These are phyloP conservation scores for Caradrina kadenii DNA, from an alignment of 2,888 invertebrate genomes.

Conservation along the genomic window DNA sequence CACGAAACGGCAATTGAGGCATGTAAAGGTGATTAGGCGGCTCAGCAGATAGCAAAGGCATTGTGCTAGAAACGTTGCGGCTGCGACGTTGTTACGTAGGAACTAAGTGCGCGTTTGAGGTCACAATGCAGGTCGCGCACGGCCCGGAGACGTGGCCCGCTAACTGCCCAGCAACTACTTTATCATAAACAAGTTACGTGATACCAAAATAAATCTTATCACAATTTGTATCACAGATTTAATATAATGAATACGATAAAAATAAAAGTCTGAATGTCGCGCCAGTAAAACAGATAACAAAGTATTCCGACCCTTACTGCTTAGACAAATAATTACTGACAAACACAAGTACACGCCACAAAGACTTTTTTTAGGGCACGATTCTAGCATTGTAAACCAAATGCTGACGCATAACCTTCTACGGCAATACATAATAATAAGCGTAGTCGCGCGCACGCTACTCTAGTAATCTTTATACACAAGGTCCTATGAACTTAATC, in stretches of 20 bases:
- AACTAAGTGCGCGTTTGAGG: constrained; percentile 72
- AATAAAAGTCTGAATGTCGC: constrained; percentile 27
- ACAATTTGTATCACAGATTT: constrained; percentile 46
- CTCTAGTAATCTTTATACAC: constrained; percentile 39
- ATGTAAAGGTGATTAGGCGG: constrained; percentile 65
- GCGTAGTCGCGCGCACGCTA: constrained; percentile 11
- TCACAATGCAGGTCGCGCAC: constrained; percentile 75
- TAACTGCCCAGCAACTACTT: constrained; percentile 62
- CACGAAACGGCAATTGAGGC: constrained; percentile 53
- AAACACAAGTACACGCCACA: constrained; percentile 40
- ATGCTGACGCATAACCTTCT: constrained; percentile 50
- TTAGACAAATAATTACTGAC: constrained; percentile 51
- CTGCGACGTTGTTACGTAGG: constrained; percentile 72
- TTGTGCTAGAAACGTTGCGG: constrained; percentile 66
- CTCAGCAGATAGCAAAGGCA: constrained; percentile 60
- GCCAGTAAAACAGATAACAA: constrained; percentile 36
- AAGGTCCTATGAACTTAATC: constrained; percentile 40
- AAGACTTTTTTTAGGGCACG: constrained; percentile 41
- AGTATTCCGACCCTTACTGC: constrained; percentile 40
- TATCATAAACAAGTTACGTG: constrained; percentile 40
- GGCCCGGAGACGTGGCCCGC: constrained; percentile 62
- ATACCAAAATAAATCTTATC: constrained; percentile 43
- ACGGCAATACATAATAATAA: constrained; percentile 33
- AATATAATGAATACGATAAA: constrained; percentile 49
- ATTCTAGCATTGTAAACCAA: constrained; percentile 35